phyloP scores from a whole-genome alignment of 2,888 invertebrate genomes.

The Panopea generosa region DNA sequence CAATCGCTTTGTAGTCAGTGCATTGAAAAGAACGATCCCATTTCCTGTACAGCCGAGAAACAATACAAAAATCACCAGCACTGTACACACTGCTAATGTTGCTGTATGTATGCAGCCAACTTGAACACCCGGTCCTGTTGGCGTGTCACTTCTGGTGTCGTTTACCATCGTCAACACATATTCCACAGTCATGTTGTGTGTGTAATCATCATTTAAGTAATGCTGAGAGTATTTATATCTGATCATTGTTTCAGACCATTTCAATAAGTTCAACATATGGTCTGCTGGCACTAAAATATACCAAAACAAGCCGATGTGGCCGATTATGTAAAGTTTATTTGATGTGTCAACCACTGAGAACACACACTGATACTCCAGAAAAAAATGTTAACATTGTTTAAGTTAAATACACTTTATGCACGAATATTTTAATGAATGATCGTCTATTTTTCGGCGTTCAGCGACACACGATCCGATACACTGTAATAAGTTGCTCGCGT shows the following conservation, averaged over 20 bases:
- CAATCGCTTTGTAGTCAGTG: slow-evolving; percentile 68
- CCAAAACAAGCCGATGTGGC: no score
- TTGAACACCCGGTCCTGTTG: slow-evolving; percentile 28
- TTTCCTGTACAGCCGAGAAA: slow-evolving; percentile 78
- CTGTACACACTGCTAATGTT: slow-evolving; percentile 78
- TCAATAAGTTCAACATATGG: neutral
- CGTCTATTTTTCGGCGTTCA: neutral
- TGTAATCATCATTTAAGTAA: neutral
- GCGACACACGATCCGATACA: no score
- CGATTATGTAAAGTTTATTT: no score
- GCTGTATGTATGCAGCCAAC: slow-evolving; percentile 76
- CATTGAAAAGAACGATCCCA: slow-evolving; percentile 73
- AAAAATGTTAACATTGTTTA: no score
- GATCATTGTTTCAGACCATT: slow-evolving; percentile 13
- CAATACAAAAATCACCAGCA: slow-evolving; percentile 75
- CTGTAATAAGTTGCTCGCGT: neutral
- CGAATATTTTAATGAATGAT: neutral
- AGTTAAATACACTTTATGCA: neutral
- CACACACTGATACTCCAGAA: no score
- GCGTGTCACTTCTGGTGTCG: slow-evolving; percentile 16
- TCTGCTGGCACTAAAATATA: neutral
- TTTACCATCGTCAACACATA: slow-evolving; percentile 26
- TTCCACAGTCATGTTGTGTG: neutral
- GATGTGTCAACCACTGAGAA: no score
- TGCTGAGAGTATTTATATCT: slow-evolving; percentile 9